Conservation (phyloP, 2,797 vertebrate genomes). For the Manis javanica region DNA sequence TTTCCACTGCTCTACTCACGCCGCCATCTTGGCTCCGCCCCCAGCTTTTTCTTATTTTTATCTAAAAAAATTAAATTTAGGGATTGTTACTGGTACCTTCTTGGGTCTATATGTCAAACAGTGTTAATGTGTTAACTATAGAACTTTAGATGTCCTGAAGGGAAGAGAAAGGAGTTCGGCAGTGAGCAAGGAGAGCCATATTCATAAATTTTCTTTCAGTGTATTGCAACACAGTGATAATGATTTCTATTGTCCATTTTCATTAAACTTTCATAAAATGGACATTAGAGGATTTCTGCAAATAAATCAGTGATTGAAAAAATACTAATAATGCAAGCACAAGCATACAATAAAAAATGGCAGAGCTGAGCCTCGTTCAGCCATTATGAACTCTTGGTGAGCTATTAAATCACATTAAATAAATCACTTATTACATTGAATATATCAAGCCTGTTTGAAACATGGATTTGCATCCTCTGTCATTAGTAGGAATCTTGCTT, state of each 20-base stretch:
- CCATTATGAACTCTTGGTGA: background rate
- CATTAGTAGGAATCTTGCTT: conserved; percentile 32
- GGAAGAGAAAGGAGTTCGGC: conserved; percentile 7
- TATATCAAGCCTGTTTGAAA: background rate
- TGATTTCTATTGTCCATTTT: conserved; percentile 40
- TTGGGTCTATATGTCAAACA: background rate
- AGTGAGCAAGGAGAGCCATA: background rate
- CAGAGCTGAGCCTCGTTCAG: background rate
- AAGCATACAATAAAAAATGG: conserved; percentile 8
- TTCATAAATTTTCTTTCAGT: conserved; percentile 29
- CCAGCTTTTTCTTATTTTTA: conserved; percentile 20
- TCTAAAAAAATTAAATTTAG: conserved; percentile 36
- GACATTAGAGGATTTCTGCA: conserved; percentile 8
- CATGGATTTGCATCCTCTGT: background rate
- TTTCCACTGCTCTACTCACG: no score
- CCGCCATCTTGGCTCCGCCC: no score
- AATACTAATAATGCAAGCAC: background rate
- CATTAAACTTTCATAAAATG: conserved; percentile 42
- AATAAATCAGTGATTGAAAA: conserved; percentile 45
- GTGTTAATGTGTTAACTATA: background rate
- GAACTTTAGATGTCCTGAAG: background rate
- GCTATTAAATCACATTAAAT: conserved; percentile 20
- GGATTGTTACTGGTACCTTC: background rate
- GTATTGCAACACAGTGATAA: background rate
- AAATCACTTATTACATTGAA: conserved; percentile 34